Conservation (phyloP, 35 echinoderm and acorn worm genomes). For the Acanthaster planci region DNA sequence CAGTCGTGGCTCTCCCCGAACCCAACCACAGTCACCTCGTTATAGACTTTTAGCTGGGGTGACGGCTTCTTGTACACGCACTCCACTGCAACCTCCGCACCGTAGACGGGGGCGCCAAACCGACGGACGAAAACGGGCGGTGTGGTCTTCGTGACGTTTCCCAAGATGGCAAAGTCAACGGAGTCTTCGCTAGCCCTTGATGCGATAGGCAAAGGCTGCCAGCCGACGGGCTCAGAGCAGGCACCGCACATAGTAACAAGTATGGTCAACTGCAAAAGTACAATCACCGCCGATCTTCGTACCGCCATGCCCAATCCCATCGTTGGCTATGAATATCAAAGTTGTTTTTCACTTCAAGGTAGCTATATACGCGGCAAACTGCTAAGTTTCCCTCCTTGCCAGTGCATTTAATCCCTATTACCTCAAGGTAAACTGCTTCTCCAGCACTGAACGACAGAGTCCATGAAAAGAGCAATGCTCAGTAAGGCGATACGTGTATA, state of each 20-base stretch:
- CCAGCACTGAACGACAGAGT: too few relatives aligned
- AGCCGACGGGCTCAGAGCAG: not conserved
- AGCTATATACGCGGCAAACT: too few relatives aligned
- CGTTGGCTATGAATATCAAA: too few relatives aligned
- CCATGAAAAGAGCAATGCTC: too few relatives aligned
- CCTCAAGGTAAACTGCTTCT: too few relatives aligned
- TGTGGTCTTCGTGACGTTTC: not conserved
- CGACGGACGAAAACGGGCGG: not conserved
- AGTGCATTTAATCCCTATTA: too few relatives aligned
- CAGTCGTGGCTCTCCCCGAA: not conserved
- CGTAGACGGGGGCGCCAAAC: not conserved
- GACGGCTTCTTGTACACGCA: constrained; percentile 2
- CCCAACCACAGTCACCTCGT: not conserved
- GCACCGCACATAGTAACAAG: not conserved
- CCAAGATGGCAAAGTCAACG: not conserved
- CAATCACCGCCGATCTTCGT: too few relatives aligned
- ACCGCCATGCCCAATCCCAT: too few relatives aligned
- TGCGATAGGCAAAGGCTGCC: not conserved
- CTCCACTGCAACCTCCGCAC: not conserved
- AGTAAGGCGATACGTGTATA: too few relatives aligned
- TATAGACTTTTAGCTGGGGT: not conserved
- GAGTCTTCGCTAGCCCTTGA: not conserved
- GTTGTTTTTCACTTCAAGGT: too few relatives aligned
- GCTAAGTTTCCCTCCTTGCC: too few relatives aligned
- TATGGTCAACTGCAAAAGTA: not conserved